A percentile compares a stretch with the other conserved stretches of the same genome.
Evolutionary conservation across 2,113 vertebrate species (phyloP).

Genomic region (Brienomyrus brachyistius): DNA sequence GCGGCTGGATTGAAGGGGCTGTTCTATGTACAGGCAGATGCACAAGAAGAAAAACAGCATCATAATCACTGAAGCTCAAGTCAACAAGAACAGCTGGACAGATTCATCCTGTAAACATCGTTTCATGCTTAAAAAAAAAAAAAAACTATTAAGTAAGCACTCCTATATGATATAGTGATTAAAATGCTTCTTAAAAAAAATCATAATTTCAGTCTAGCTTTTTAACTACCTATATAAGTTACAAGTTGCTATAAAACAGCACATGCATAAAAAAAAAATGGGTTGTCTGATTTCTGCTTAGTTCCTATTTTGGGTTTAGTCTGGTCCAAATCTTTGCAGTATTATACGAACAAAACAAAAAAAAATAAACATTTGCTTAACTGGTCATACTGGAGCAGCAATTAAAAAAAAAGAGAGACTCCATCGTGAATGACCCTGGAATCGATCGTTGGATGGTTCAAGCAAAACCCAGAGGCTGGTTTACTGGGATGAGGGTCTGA

Average conservation of each 20-base stretch:
- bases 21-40: conserved; percentile 19
- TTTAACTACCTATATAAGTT: background rate
- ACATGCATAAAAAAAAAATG: conserved; percentile 11
- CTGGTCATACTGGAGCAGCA: background rate
- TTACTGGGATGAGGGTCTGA: background rate
- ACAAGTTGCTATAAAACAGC: background rate
- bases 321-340: background rate
- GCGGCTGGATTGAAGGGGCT: background rate
- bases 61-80: background rate
- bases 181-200: background rate
- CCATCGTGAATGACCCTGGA: background rate
- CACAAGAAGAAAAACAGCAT: conserved; percentile 17
- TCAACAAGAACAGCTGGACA: background rate
- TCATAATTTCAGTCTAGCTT: conserved; percentile 4
- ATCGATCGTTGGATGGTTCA: background rate
- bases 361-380: background rate
- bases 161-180: background rate
- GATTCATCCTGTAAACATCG: conserved; percentile 26
- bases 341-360: background rate
- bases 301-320: background rate
- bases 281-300: background rate
- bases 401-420: background rate
- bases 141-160: conserved; percentile 4
- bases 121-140: conserved; percentile 29
- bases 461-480: background rate